Base-by-base conservation (phyloP, 2,113 vertebrate genomes). In the Orthonyx spaldingii region DNA sequence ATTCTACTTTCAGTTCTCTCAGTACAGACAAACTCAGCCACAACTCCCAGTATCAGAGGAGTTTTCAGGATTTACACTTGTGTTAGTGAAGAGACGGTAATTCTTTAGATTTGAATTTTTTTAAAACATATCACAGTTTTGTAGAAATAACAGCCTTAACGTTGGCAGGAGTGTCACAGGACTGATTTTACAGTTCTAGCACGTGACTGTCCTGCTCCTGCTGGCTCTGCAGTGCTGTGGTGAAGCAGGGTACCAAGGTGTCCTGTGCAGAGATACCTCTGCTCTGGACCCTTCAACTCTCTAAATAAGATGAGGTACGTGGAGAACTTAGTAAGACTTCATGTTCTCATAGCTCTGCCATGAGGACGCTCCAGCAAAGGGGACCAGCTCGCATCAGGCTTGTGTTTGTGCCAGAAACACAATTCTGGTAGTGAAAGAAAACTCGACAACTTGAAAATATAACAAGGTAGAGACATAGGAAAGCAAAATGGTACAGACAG, bases 151-250 rank as follows among this genome's bases (percentile, higher is more conserved):
- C 47, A 91, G 26, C 6, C 46, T 68, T 41, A n/a, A 50, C 0
- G 0, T 30, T 56, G 63, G 37, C 90, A 69, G 46, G 9, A 82
- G 4, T 1, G 7, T 7, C 2, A 1, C 21, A 60, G 49, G 57
- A 65, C n/a, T 80, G 59, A 57, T 76, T 92, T 79, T 80, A 46
- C 4, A 61, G 4, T 41, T 64, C 27, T 1, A 26, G 41, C 7
- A 52, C 1, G 3, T 0, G 1, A 47, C 11, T 68, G 9, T 37
- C 16, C 35, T 57, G 11, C 22, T 47, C 30, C 57, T 57, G 57
- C 27, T 70, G 75, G 26, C 39, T 66, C 59, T 77, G 30, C 41
- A 56, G 30, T 18, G 30, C 22, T 30, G 19, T 44, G 57, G 41
- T 33, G 28, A 18, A 84, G 59, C 37, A 53, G 27, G 39, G 30